phyloP scores from a whole-genome alignment of 2,113 vertebrate species.

The Aix galericulata region DNA sequence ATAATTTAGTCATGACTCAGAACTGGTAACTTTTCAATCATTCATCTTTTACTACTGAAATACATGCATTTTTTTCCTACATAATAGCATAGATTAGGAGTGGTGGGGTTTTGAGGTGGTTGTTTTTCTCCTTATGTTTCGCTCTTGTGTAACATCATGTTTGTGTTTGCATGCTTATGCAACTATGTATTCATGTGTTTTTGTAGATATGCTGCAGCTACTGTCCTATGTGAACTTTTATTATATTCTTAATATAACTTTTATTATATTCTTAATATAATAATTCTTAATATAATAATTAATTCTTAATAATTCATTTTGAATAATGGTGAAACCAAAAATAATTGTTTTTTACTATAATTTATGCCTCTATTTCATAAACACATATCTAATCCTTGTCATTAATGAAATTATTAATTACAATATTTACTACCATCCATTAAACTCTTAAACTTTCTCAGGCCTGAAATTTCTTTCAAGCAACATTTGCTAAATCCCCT shows the following conservation, averaged over 20 bases:
- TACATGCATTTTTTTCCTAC: neutral
- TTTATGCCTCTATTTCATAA: neutral
- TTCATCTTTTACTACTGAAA: neutral
- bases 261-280: too few relatives aligned
- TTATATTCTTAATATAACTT: neutral
- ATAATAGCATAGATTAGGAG: neutral
- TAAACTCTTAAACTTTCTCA: neutral
- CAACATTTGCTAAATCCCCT: neutral
- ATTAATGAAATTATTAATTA: neutral
- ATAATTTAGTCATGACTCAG: neutral
- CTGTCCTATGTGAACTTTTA: neutral
- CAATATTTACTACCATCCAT: neutral
- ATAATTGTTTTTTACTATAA: neutral
- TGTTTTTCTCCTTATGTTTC: neutral
- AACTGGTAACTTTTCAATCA: neutral
- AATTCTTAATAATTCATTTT: neutral
- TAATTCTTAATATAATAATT: too few relatives aligned
- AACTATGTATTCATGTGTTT: neutral
- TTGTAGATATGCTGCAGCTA: neutral
- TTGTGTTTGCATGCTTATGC: neutral
- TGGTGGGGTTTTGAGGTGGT: neutral
- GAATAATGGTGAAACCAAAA: neutral
- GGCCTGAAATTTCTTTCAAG: neutral
- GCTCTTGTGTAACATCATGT: neutral
- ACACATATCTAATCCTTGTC: neutral